Base-by-base conservation (phyloP, 2,888 invertebrate species). In the Trissolcus japonicus region DNA sequence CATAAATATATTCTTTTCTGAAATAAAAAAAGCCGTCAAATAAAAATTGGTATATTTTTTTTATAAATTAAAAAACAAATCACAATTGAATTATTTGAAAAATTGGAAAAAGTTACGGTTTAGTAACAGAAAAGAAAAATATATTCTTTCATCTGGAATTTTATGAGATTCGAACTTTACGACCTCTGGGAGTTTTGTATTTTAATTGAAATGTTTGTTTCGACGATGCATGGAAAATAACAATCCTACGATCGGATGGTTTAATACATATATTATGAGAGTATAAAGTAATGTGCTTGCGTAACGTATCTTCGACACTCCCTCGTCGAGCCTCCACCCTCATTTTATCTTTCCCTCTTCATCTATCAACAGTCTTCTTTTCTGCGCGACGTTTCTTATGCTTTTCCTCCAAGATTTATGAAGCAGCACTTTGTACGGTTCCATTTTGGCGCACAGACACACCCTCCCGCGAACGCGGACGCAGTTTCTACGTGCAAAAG, bases 291-390 rank as follows among this genome's bases (percentile, higher is more conserved):
- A 83, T 83, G 81, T 77, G 76, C 72, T 78, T 78, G 78, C 73
- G 81, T 71, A 61, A 62, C 71, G 66, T 76, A 77, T 79, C 73
- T 71, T 62, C 62, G 74, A 56, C 79, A 73, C 77, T 74, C 63
- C 68, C 62, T 76, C 79, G 67, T 17, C 61, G 67, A 66, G 72
- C 74, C 71, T 72, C 72, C 48, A 63, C 69, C 61, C 79, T 65
- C 76, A 71, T 66, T 66, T 71, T 78, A 69, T 75, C 77, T 78
- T 82, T 79, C 81, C 80, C 73, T 81, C 80, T 79, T 85, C 85
- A 84, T 86, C 86, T 83, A 86, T 86, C 86, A 84, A 82, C 84
- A 83, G 82, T 85, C 84, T 83, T 83, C 84, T 84, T 84, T 84
- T 79, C 81, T 82, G 80, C 76, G 65, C 76, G 77, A 67, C 78